Conservation (phyloP, 2,113 vertebrate genomes). For the Pygathrix nemaeus region DNA sequence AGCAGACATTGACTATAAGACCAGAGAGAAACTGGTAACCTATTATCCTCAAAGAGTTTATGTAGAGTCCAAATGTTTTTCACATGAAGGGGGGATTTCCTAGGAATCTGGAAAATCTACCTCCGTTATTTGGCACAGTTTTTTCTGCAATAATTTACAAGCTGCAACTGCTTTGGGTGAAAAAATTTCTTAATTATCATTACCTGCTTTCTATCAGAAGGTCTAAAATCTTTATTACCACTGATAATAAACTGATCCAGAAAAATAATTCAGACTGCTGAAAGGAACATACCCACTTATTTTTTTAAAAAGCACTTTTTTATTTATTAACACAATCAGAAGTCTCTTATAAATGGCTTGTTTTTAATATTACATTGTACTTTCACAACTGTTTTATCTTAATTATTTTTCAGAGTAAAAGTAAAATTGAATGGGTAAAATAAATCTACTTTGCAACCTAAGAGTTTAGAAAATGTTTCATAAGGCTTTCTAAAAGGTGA, state of each 20-base stretch:
- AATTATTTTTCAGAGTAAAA: background rate
- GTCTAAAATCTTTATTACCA: background rate
- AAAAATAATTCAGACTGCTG: background rate
- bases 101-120: slow-evolving; percentile 65
- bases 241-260: background rate
- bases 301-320: background rate
- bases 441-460: background rate
- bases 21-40: background rate
- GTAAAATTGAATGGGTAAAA: background rate
- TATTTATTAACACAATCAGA: background rate
- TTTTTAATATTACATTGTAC: slow-evolving; percentile 9
- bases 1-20: background rate
- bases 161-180: slow-evolving; percentile 35
- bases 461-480: background rate
- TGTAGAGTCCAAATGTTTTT: slow-evolving; percentile 61
- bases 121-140: slow-evolving; percentile 48
- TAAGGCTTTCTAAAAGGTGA: slow-evolving; percentile 38
- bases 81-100: slow-evolving; percentile 47
- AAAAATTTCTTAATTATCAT: slow-evolving; percentile 47
- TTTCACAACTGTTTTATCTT: background rate
- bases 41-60: slow-evolving; percentile 40
- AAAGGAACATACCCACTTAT: background rate
- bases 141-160: slow-evolving; percentile 50
- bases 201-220: background rate
- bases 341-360: background rate